A percentile compares a stretch with the other conserved stretches of the same genome.
Evolutionary conservation across 2,797 vertebrate genomes (phyloP).

Genomic region (Rhynchonycteris naso): DNA sequence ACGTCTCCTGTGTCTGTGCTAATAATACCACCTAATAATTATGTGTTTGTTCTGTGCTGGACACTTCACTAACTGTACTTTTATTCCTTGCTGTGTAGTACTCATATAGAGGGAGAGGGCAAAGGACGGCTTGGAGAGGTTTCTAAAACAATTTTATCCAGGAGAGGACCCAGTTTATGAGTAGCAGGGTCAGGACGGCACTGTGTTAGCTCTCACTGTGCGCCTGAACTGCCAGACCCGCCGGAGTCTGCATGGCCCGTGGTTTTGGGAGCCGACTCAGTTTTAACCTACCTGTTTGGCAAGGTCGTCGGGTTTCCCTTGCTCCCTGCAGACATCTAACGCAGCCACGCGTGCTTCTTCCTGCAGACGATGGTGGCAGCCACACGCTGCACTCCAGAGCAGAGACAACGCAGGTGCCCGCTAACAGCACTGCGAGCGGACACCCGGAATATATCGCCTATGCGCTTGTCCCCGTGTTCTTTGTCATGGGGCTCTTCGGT

Average conservation of each 20-base stretch:
- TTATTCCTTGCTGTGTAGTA: background rate
- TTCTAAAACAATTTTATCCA: background rate
- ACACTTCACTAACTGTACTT: fast-evolving
- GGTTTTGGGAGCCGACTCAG: background rate
- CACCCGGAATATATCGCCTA: constrained; percentile 89
- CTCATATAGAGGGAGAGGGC: background rate
- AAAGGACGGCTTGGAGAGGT: background rate
- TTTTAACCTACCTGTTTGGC: background rate
- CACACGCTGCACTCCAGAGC: constrained; percentile 33
- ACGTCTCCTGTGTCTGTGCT: background rate
- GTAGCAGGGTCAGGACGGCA: background rate
- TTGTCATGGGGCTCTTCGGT: constrained; percentile 94
- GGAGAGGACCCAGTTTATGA: background rate
- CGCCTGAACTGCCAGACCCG: background rate
- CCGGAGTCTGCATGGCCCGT: fast-evolving
- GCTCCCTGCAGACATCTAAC: background rate
- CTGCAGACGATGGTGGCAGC: constrained; percentile 43
- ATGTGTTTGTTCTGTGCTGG: background rate
- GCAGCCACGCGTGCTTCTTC: background rate
- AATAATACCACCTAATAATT: fast-evolving
- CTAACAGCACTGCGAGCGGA: constrained; percentile 39
- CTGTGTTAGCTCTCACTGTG: background rate
- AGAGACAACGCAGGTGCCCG: constrained; percentile 48
- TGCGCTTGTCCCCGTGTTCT: constrained; percentile 93
- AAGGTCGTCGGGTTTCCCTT: background rate